These are phyloP conservation scores for Periphyllus acericola DNA, from an alignment of 2,888 invertebrate species.

Conservation along the genomic window DNA sequence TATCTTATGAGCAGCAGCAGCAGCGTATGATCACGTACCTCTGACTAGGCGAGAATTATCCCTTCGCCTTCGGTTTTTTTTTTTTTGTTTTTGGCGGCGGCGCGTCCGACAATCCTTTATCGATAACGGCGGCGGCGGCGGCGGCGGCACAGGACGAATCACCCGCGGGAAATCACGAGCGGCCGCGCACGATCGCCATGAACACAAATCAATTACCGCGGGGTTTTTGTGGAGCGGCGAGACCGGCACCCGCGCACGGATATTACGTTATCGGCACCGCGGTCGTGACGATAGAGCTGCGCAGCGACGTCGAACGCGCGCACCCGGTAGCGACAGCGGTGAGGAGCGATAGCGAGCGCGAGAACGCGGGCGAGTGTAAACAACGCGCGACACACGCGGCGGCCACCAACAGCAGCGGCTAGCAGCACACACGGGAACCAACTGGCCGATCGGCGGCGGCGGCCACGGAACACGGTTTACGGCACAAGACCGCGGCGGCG, in stretches of 20 bases:
- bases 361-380: not conserved
- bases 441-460: conserved; percentile 39
- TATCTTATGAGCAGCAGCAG: too few relatives aligned
- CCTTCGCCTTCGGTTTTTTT: too few relatives aligned
- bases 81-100: too few relatives aligned
- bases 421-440: conserved; percentile 37
- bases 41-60: too few relatives aligned
- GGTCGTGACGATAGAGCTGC: too few relatives aligned
- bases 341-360: not conserved
- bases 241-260: not conserved
- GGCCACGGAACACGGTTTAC: conserved; percentile 49
- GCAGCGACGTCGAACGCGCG: not conserved
- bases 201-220: too few relatives aligned
- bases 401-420: not conserved
- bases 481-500: conserved; percentile 34
- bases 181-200: not conserved
- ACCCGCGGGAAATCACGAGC: not conserved
- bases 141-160: not conserved
- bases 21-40: too few relatives aligned
- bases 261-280: too few relatives aligned
- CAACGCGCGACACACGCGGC: conserved; percentile 22
- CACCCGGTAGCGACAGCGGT: not conserved
- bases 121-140: not conserved
- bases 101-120: not conserved
- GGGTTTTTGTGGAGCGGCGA: too few relatives aligned